These are phyloP conservation scores for Blomia tropicalis DNA, from an alignment of 2,888 invertebrate species.

Conservation along the genomic window DNA sequence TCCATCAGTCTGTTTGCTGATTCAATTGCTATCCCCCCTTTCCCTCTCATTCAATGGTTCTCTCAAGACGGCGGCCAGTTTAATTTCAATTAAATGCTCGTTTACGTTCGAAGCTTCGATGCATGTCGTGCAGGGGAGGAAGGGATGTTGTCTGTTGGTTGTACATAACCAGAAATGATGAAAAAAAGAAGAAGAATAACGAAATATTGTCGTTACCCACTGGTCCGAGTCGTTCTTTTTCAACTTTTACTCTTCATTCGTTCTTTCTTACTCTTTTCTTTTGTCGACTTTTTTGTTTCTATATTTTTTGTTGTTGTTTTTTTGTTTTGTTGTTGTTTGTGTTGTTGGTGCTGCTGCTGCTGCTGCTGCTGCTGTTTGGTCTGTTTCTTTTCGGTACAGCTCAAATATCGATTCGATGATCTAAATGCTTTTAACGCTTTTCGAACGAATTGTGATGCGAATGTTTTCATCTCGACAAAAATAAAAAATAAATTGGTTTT, in stretches of 20 bases:
- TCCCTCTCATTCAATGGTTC: no score
- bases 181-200: not conserved
- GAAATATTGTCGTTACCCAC: not conserved
- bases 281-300: not conserved
- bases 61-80: slow-evolving; percentile 6
- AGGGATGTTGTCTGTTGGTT: not conserved
- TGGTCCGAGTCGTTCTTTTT: not conserved
- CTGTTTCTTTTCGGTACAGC: not conserved
- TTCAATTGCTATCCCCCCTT: no score
- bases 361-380: not conserved
- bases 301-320: not conserved
- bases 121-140: not conserved
- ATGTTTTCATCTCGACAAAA: no score
- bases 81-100: slow-evolving; percentile 15
- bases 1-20: no score
- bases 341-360: not conserved
- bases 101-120: not conserved
- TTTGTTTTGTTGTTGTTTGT: not conserved
- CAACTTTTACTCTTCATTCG: no score
- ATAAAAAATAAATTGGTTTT: no score
- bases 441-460: not conserved
- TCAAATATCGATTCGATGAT: not conserved
- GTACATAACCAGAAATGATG: not conserved
- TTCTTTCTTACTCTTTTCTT: no score
- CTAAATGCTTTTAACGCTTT: not conserved